These are phyloP conservation scores for Apocrypta bakeri DNA, from an alignment of 1,140 invertebrate genomes.

Conservation along the genomic window DNA sequence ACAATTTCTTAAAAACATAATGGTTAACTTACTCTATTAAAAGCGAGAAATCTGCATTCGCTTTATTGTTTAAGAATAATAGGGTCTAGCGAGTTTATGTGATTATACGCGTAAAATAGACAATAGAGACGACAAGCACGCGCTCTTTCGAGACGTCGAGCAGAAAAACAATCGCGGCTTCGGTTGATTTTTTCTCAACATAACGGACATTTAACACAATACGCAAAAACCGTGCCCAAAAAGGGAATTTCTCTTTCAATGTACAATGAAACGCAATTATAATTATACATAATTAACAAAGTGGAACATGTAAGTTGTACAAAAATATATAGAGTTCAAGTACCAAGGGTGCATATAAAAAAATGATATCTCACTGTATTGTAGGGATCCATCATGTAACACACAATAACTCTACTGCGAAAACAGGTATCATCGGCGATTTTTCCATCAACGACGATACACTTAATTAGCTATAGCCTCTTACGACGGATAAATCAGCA, in stretches of 20 bases:
- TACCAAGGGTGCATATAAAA: too few relatives aligned
- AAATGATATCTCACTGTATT: too few relatives aligned
- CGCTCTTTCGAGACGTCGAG: not conserved
- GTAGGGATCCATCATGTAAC: not conserved
- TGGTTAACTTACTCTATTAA: not conserved
- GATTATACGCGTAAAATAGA: slow-evolving; percentile 5
- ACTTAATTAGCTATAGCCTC: slow-evolving; percentile 16
- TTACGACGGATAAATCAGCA: not conserved
- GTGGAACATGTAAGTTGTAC: too few relatives aligned
- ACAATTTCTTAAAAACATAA: not conserved
- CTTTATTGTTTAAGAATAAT: slow-evolving; percentile 4
- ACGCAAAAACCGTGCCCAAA: not conserved
- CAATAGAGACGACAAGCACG: not conserved
- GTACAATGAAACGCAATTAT: too few relatives aligned
- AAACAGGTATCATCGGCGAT: not conserved
- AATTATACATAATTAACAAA: too few relatives aligned
- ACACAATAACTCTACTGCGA: not conserved
- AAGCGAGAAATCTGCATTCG: not conserved
- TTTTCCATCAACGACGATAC: not conserved
- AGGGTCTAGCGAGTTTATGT: not conserved
- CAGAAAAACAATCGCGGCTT: slow-evolving; percentile 4
- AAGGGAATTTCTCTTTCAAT: too few relatives aligned
- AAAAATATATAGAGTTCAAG: too few relatives aligned
- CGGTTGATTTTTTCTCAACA: slow-evolving; percentile 5
- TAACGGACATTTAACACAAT: not conserved